Base-by-base conservation (phyloP, 92 coral and sea anemone genomes). In the Porites evermanni region DNA sequence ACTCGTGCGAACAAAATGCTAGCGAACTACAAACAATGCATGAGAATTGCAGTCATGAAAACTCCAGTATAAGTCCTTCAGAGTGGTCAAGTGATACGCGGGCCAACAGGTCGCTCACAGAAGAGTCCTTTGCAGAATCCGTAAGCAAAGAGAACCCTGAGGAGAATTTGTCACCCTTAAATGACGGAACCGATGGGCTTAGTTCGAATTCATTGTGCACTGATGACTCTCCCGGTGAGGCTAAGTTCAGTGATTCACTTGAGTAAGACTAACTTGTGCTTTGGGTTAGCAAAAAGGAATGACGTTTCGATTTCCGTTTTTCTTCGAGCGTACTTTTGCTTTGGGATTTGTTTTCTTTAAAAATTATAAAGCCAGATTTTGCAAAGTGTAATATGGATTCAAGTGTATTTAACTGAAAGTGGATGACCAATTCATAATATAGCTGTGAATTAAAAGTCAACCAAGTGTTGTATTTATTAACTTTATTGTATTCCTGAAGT, bases 221-320 rank as follows among this genome's bases (percentile, higher is more conserved):
- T 64, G 71, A 44, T 64, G 71, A 44, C 70, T 32, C 60, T 60
- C 19, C 58, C 38, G 6, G 52, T 52, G 23, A 52, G 20, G 1
- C 20, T 8, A 8, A 29, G 16, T 11, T 67, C 4, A 8, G 67
- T 67, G 75, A 79, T 66, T 52, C 75, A 1, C 73, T 65, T 51
- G 83, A 79, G 53, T 29, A 10, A 4, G 84, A 79, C 75, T 79
- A 79, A 12, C 2, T 63, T 63, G 70, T 9, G 38, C 12, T 64
- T n/a, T 32, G 4, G 17, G 1, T 26, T 26, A 7, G 23, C 23
- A 56, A 3, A 0, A 56, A 21, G 6, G 5, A 23, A 72, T 56
- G 12, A 7, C 17, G 13, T 56, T 0, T 14, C 47, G 47, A 38
- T 38, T 38, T 38, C 47, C 47, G 47, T 38, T 38, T 4, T 38